Evolutionary conservation across 2,797 vertebrate genomes (phyloP).

Genomic region (Girardinus metallicus): DNA sequence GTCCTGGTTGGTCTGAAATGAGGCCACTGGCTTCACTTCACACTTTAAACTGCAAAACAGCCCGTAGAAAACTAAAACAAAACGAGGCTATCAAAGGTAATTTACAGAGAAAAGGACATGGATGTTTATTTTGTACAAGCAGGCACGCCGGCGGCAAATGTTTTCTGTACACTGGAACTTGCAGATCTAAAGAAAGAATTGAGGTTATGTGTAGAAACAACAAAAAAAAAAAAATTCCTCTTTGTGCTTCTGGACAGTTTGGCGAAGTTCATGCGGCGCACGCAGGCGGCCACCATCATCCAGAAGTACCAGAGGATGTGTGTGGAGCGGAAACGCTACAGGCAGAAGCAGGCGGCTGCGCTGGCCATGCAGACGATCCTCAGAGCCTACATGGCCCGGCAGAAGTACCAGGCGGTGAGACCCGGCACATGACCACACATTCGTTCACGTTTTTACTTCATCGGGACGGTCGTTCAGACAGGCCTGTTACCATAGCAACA

Average conservation of each 20-base stretch:
- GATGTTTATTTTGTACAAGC: not conserved
- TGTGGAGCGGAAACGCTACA: conserved; percentile 85
- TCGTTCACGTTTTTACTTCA: not conserved
- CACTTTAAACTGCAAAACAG: not conserved
- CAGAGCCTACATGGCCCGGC: conserved; percentile 91
- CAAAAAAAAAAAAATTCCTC: not conserved
- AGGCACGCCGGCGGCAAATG: not conserved
- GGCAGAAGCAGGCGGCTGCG: conserved; percentile 84
- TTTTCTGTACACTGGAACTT: not conserved
- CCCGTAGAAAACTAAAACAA: not conserved
- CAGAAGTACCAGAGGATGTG: conserved; percentile 96
- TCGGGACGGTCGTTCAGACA: not conserved
- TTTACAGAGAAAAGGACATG: not conserved
- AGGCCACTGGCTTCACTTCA: not conserved
- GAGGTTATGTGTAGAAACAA: not conserved
- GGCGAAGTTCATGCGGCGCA: conserved; percentile 90
- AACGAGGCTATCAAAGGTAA: not conserved
- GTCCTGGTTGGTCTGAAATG: not conserved
- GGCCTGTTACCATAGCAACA: too few relatives aligned
- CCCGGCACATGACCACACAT: not conserved
- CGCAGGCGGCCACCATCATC: conserved; percentile 87
- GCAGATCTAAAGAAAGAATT: not conserved
- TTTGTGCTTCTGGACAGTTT: conserved; percentile 75
- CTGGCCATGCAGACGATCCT: conserved; percentile 91
- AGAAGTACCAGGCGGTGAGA: conserved; percentile 89